These are phyloP conservation scores for Ornithoptera priamus DNA, from an alignment of 2,888 invertebrate genomes.

Conservation along the genomic window DNA sequence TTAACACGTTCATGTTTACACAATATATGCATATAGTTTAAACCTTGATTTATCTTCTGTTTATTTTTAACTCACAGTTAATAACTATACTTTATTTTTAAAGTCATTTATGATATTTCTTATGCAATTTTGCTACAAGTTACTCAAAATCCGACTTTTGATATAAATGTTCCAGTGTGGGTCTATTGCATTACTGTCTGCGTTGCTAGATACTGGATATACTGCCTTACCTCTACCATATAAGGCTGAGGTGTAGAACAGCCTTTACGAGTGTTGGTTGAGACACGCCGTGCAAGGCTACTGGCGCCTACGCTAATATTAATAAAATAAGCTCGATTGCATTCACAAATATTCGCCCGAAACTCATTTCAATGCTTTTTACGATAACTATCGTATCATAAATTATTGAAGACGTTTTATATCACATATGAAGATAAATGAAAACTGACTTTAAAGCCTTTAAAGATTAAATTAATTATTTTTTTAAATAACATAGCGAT, in stretches of 20 bases:
- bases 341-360: constrained; percentile 15
- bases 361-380: background rate
- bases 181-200: constrained; percentile 18
- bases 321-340: constrained; percentile 3
- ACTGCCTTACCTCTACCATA: constrained; percentile 42
- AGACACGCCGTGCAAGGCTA: constrained; percentile 59
- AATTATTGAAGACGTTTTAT: no score
- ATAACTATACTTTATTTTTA: background rate
- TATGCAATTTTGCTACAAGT: background rate
- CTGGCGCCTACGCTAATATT: constrained; percentile 54
- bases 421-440: no score
- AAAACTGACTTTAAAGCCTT: background rate
- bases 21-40: background rate
- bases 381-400: no score
- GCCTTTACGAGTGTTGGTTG: constrained; percentile 51
- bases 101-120: background rate
- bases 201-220: constrained; percentile 15
- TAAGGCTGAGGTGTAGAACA: constrained; percentile 49
- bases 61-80: background rate
- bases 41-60: background rate
- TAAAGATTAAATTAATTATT: background rate
- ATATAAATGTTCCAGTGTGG: constrained; percentile 20
- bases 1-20: constrained; percentile 1
- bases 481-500: background rate
- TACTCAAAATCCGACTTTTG: background rate